Conservation (phyloP, 2,797 vertebrate genomes). For the Chelmon rostratus region DNA sequence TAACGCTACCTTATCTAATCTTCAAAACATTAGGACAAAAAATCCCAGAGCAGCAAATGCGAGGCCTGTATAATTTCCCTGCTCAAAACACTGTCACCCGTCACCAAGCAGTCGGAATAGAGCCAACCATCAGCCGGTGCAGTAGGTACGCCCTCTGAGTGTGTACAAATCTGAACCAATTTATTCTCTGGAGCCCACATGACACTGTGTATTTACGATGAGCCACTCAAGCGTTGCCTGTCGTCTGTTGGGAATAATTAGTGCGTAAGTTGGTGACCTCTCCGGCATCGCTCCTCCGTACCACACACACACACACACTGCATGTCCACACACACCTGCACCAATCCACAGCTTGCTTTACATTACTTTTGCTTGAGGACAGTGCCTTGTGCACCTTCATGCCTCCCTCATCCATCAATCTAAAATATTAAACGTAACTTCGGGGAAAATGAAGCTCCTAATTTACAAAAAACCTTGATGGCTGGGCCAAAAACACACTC, state of each 20-base stretch:
- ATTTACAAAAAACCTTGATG: neutral
- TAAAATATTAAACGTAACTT: neutral
- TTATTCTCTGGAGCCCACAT: slow-evolving; percentile 52
- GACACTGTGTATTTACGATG: slow-evolving; percentile 69
- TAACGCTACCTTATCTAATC: slow-evolving; percentile 20
- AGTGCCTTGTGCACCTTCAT: neutral
- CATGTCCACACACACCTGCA: neutral
- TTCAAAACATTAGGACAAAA: slow-evolving; percentile 45
- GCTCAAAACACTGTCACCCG: slow-evolving; percentile 24
- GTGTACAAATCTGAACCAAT: slow-evolving; percentile 49
- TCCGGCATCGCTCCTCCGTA: slow-evolving; percentile 24
- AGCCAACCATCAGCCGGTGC: slow-evolving; percentile 12
- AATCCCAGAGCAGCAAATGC: slow-evolving; percentile 7
- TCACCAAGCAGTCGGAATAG: slow-evolving; percentile 1
- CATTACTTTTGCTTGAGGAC: slow-evolving; percentile 12
- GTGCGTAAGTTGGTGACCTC: slow-evolving; percentile 62
- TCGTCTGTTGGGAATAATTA: slow-evolving; percentile 76
- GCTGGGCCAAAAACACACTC: neutral
- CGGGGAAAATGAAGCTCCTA: neutral
- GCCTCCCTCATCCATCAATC: neutral
- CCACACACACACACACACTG: neutral
- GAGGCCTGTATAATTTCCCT: slow-evolving; percentile 14
- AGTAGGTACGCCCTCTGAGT: slow-evolving; percentile 44
- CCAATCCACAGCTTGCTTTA: neutral
- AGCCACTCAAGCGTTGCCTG: slow-evolving; percentile 63